Evolutionary conservation across 1,140 invertebrate genomes (phyloP), one percentile per base, ranked within the genome.

Genomic region (Meloidogyne exigua): DNA sequence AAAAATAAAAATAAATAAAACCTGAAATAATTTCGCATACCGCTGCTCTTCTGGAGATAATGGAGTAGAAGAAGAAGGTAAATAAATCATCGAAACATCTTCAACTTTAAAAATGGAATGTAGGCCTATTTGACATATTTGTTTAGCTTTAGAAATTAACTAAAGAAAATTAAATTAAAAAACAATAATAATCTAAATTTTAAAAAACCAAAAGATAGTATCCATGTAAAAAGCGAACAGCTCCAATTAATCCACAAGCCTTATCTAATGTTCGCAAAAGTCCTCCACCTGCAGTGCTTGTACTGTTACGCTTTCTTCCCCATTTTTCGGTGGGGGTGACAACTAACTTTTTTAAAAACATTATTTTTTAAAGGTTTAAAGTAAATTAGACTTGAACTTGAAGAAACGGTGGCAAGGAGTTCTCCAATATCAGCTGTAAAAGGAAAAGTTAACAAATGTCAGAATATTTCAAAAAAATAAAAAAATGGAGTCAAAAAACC

Each of bases 71-170:
- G 21, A 63, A 13, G 79, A 75, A 49, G 85, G 84, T 21, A 87
- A 77, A 42, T 88, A 87, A 39, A 87, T 78, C 79, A 84, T 87
- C 11, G 81, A 81, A 39, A 85, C 83, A 63, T 87, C 86, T 23
- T 87, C 86, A 64, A 87, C 79, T 72, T 87, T 87, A 63, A 84
- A 85, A 57, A 87, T 84, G 9, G 70, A 57, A 67, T 87, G 85
- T 62, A 84, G 77, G 3, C 85, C 85, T 63, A 87, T 75, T 18
- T 73, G 72, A 11, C 79, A 77, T 25, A 85, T 81, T 15, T 81
- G 79, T 78, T 75, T 79, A 18, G 86, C 86, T 23, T 82, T 79
- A n/a, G 84, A 86, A 10, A 87, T 76, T 13, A 86, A 73, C 84
- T 87, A 66, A 77, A 84, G 1, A 64, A 36, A 28, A 12, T 68